Percentiles rank a stretch among this genome's conserved stretches.
These are phyloP conservation scores for Rachycentron canadum DNA, from an alignment of 2,797 vertebrate species.

Conservation along the genomic window DNA sequence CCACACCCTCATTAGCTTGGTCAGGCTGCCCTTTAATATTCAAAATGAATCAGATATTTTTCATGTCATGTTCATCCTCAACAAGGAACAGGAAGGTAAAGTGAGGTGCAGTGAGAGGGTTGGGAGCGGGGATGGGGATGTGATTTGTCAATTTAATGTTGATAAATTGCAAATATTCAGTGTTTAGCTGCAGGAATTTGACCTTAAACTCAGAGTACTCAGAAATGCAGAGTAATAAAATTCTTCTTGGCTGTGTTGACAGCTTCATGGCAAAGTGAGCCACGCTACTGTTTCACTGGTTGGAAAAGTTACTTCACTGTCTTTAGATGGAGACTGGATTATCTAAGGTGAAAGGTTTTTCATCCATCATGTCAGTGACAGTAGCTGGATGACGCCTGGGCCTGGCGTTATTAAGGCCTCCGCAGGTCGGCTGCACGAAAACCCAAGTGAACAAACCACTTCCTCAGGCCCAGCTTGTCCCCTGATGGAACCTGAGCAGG, in stretches of 20 bases:
- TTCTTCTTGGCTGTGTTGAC: constrained; percentile 28
- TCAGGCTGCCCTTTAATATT: no score
- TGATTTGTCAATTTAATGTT: neutral
- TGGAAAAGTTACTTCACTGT: constrained; percentile 31
- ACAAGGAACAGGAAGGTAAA: neutral
- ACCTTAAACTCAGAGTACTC: constrained; percentile 7
- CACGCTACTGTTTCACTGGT: neutral
- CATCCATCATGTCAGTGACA: constrained; percentile 38
- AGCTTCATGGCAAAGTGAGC: constrained; percentile 33
- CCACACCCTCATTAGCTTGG: neutral
- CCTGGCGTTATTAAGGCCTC: constrained; percentile 44
- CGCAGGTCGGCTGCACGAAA: constrained; percentile 43
- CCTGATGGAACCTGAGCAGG: constrained; percentile 51
- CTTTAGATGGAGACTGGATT: constrained; percentile 31
- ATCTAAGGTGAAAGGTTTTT: constrained; percentile 36
- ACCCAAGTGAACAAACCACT: constrained; percentile 43
- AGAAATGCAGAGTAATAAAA: constrained; percentile 1
- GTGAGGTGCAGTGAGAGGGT: neutral
- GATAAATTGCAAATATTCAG: constrained; percentile 15
- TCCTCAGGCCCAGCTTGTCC: constrained; percentile 42
- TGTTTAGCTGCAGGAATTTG: constrained; percentile 16
- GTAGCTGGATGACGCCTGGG: constrained; percentile 34
- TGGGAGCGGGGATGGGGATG: neutral
- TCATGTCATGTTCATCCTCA: neutral
- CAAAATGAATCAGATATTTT: no score